A percentile compares a stretch with the other conserved stretches of the same genome.
Conservation (phyloP, 1,140 invertebrate species). For the Zaprionus gabonicus region DNA sequence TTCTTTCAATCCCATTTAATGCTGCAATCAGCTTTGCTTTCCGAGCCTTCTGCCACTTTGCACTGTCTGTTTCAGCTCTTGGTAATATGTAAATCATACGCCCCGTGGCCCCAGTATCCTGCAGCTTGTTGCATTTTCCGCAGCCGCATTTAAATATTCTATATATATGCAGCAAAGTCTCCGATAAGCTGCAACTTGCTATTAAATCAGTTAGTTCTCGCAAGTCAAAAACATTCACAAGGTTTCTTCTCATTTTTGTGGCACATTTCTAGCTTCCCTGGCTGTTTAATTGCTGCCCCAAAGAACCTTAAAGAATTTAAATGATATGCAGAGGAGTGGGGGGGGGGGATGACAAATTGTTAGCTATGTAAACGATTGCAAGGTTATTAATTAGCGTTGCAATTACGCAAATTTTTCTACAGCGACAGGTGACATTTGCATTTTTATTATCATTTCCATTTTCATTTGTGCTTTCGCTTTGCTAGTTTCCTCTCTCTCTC, state of each 20-base stretch:
- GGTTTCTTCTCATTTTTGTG: neutral
- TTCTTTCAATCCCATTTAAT: conserved; percentile 71
- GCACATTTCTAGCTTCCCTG: neutral
- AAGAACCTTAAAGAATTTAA: conserved; percentile 37
- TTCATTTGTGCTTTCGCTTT: conserved; percentile 18
- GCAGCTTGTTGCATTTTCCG: conserved; percentile 38
- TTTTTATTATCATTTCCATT: conserved; percentile 24
- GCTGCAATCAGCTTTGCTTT: conserved; percentile 76
- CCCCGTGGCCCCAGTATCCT: conserved; percentile 37
- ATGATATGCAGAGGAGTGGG: conserved; percentile 39
- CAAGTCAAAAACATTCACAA: conserved; percentile 3
- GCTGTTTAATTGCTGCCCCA: conserved; percentile 61
- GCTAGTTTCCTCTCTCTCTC: neutral
- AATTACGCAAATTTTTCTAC: conserved; percentile 55
- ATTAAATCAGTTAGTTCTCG: neutral
- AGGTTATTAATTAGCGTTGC: conserved; percentile 73
- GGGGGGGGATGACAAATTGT: conserved; percentile 10
- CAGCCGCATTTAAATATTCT: conserved; percentile 13
- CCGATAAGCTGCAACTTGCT: neutral
- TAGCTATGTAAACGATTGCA: conserved; percentile 50
- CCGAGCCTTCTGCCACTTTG: conserved; percentile 62
- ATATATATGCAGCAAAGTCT: neutral
- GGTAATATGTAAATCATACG: conserved; percentile 76
- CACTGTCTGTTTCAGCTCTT: conserved; percentile 42
- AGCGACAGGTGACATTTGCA: conserved; percentile 53